Conservation (phyloP, 2,888 invertebrate genomes). For the Ecdyonurus torrentis region DNA sequence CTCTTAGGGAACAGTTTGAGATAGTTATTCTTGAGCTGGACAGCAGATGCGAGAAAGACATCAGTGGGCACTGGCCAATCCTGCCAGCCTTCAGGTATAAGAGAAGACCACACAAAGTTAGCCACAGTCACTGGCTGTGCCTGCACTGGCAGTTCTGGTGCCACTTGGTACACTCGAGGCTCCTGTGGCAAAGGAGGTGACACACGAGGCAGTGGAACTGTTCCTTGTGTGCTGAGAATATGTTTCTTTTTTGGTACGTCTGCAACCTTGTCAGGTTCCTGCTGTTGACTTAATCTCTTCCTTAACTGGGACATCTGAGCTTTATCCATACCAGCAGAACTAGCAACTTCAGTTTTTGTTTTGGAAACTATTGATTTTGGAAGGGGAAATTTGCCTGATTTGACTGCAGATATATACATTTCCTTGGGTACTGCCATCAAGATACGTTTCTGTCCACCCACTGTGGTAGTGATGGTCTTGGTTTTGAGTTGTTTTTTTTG, state of each 20-base stretch:
- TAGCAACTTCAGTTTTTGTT: not conserved
- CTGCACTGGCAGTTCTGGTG: not conserved
- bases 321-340: not conserved
- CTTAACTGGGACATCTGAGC: not conserved
- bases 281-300: too few relatives aligned
- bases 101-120: not conserved
- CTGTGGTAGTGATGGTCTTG: not conserved
- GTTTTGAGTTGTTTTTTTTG: not conserved
- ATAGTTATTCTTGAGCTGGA: not conserved
- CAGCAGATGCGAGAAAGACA: not conserved
- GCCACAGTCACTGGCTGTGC: not conserved
- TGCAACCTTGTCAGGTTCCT: too few relatives aligned
- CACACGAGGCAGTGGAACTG: not conserved
- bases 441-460: not conserved
- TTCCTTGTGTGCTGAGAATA: too few relatives aligned
- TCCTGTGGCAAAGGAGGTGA: not conserved
- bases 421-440: not conserved
- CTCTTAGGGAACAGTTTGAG: not conserved
- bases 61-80: not conserved
- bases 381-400: not conserved
- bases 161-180: not conserved
- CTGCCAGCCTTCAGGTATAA: not conserved
- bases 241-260: too few relatives aligned
- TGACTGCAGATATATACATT: not conserved
- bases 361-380: not conserved